A percentile compares a stretch with the other conserved stretches of the same genome.
Conservation (phyloP, 2,797 vertebrate genomes). For the Kryptolebias ocellatus region DNA sequence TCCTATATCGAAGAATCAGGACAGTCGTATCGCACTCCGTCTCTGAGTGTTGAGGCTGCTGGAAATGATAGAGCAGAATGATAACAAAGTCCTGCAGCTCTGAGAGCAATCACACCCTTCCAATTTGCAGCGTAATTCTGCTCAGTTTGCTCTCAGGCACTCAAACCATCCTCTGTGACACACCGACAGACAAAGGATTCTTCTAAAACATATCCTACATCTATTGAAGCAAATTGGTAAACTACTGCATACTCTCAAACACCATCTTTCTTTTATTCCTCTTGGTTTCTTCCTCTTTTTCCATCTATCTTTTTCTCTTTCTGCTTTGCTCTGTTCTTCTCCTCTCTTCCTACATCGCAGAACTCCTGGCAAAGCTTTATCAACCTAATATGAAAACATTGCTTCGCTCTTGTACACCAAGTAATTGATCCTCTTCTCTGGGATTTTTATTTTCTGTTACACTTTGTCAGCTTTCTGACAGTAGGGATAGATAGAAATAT, state of each 20-base stretch:
- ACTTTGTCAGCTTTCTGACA: constrained; percentile 48
- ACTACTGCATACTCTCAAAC: constrained; percentile 33
- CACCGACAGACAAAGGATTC: constrained; percentile 13
- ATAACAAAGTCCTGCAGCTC: constrained; percentile 39
- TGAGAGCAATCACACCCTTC: constrained; percentile 43
- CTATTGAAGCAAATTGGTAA: constrained; percentile 34
- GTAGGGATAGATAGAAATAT: constrained; percentile 24
- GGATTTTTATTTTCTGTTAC: constrained; percentile 61
- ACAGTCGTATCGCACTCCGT: constrained; percentile 18
- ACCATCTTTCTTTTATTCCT: constrained; percentile 33
- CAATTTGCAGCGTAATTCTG: constrained; percentile 66
- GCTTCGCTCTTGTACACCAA: constrained; percentile 43
- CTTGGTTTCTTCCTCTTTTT: background rate
- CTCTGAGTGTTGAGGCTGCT: constrained; percentile 2
- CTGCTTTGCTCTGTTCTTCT: constrained; percentile 7
- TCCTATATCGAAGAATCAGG: constrained; percentile 31
- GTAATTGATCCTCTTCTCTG: constrained; percentile 60
- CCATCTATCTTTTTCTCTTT: constrained; percentile 16
- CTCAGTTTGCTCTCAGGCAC: constrained; percentile 37
- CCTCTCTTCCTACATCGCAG: constrained; percentile 12
- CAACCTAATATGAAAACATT: constrained; percentile 65
- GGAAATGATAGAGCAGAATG: constrained; percentile 45
- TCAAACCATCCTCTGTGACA: constrained; percentile 22
- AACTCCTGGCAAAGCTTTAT: constrained; percentile 52
- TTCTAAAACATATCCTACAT: background rate